Evolutionary conservation across 2,888 invertebrate genomes (phyloP).

Genomic region (Ecliptopera silaceata): DNA sequence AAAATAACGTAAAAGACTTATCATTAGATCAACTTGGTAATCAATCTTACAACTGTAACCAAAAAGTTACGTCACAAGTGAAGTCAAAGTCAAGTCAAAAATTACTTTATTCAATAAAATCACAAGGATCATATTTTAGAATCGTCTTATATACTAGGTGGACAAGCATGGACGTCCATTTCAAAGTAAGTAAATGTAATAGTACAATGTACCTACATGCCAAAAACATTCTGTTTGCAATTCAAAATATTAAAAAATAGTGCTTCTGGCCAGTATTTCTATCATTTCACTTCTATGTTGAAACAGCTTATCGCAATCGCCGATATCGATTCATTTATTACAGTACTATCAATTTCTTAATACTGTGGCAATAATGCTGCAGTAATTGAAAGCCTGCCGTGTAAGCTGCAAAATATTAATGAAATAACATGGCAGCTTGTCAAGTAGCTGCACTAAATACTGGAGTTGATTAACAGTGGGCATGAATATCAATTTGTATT

Average conservation of each 20-base stretch:
- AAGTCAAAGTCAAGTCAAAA: too few species aligned
- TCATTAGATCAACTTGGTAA: too few species aligned
- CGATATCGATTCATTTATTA: slow-evolving; percentile 24
- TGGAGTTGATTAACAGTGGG: slow-evolving; percentile 40
- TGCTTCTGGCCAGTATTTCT: not conserved
- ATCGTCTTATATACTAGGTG: too few species aligned
- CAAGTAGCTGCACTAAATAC: slow-evolving; percentile 42
- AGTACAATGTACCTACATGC: too few species aligned
- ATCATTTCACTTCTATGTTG: not conserved
- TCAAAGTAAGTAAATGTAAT: too few species aligned
- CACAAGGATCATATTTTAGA: too few species aligned
- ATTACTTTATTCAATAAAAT: too few species aligned
- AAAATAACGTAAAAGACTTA: too few species aligned
- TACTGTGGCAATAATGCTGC: slow-evolving; percentile 16
- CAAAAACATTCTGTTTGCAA: not conserved
- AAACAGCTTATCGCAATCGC: slow-evolving; percentile 24
- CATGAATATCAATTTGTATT: slow-evolving; percentile 28
- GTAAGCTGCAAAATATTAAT: slow-evolving; percentile 31
- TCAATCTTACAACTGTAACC: too few species aligned
- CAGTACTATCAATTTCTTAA: slow-evolving; percentile 20
- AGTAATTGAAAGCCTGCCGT: slow-evolving; percentile 18
- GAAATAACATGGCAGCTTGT: slow-evolving; percentile 39
- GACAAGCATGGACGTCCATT: too few species aligned
- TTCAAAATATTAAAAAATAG: not conserved
- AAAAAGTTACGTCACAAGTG: too few species aligned